phyloP scores from a whole-genome alignment of 2,888 invertebrate species.

The Athalia circularis region DNA sequence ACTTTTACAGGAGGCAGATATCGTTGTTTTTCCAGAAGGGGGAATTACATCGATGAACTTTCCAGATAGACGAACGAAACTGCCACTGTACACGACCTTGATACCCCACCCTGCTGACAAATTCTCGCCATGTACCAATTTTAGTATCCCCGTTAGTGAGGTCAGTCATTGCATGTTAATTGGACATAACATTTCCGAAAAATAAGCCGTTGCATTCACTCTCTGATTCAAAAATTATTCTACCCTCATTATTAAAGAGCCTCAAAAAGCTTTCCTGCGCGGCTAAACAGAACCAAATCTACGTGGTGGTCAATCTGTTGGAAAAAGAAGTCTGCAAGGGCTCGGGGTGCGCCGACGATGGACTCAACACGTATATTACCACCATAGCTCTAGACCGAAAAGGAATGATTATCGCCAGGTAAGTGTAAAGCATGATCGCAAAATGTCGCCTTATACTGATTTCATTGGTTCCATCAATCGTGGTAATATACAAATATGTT shows the following conservation, averaged over 20 bases:
- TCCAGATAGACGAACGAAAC: slow-evolving; percentile 57
- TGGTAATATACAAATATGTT: not conserved
- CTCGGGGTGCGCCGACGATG: slow-evolving; percentile 65
- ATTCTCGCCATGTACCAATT: slow-evolving; percentile 58
- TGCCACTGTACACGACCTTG: slow-evolving; percentile 57
- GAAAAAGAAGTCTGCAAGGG: slow-evolving; percentile 70
- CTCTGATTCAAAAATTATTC: slow-evolving; percentile 42
- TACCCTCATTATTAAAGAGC: slow-evolving; percentile 60
- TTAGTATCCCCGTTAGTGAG: slow-evolving; percentile 51
- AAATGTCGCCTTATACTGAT: too few species aligned
- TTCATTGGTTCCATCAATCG: too few species aligned
- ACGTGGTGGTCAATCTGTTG: slow-evolving; percentile 75
- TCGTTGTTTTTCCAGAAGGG: slow-evolving; percentile 78
- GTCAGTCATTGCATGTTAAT: slow-evolving; percentile 47
- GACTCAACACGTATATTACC: slow-evolving; percentile 74
- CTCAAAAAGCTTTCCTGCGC: slow-evolving; percentile 72
- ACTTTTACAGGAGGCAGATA: slow-evolving; percentile 75
- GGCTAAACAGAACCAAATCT: slow-evolving; percentile 72
- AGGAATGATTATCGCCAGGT: slow-evolving; percentile 77
- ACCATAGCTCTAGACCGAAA: slow-evolving; percentile 76
- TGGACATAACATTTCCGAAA: too few species aligned
- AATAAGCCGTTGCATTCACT: too few species aligned
- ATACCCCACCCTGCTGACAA: slow-evolving; percentile 58
- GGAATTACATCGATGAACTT: slow-evolving; percentile 66
- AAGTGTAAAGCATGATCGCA: slow-evolving; percentile 48